Base-by-base conservation (phyloP, 2,797 vertebrate genomes). In the Chiloscyllium punctatum region DNA sequence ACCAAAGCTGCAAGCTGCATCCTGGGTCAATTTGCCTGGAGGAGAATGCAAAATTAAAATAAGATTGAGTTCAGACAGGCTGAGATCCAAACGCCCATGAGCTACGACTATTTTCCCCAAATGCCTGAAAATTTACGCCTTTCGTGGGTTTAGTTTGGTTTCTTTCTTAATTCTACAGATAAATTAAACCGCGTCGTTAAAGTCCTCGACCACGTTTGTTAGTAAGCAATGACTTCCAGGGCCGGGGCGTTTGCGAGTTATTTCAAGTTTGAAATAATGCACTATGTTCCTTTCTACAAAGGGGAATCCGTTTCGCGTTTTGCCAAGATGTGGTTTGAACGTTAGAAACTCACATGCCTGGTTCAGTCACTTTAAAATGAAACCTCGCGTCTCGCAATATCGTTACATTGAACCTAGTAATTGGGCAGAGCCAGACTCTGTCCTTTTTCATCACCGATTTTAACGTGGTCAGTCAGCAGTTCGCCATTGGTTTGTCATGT, bases 1-100 rank as follows among this genome's bases (percentile, higher is more conserved):
- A 99, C 99, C 98, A 98, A 98, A 98, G 98, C 98, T 98, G 98
- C 98, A 98, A 98, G 98, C 98, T 97, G 98, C 97, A 97, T 98
- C 98, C 98, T 98, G 97, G 97, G 97, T 98, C 98, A 98, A 98
- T 97, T 97, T 97, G 97, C 98, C 98, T 98, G 97, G 98, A 98
- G 98, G 98, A 98, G 98, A 98, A 98, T 98, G 98, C 98, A 98
- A 98, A 98, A 98, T 98, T 98, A 98, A 98, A 98, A 97, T 98
- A 97, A 98, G 97, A 98, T 97, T 98, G 98, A 98, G 98, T 98
- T 98, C 97, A 96, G 96, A 97, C 96, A 95, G 96, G 97, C 96
- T 96, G 88, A 97, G 97, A 98, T 96, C 84, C 69, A 96, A 97
- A 97, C 96, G 97, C 97, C 97, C 97, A 96, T 96, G 96, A 95